Percentiles rank a stretch among this genome's conserved stretches.
Conservation (phyloP, 2,888 invertebrate species). For the Fragum whitleyi region DNA sequence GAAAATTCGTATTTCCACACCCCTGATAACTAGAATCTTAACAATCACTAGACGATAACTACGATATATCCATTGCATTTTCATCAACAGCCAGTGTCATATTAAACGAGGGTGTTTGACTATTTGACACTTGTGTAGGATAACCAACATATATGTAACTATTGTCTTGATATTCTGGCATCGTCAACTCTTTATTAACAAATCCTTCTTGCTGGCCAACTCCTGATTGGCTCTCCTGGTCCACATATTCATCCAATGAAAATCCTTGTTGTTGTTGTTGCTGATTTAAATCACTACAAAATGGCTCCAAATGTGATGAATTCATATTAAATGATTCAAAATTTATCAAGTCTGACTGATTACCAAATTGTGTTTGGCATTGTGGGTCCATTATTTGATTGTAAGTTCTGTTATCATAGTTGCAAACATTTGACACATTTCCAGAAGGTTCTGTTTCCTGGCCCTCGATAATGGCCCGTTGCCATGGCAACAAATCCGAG, state of each 20-base stretch:
- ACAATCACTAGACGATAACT: not conserved
- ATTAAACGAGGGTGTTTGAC: slow-evolving; percentile 11
- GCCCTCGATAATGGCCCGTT: slow-evolving; percentile 60
- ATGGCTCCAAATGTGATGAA: not conserved
- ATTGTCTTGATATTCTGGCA: not conserved
- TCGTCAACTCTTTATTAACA: slow-evolving; percentile 9
- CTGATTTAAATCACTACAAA: slow-evolving; percentile 1
- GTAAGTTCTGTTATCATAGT: slow-evolving; percentile 5
- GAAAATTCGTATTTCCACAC: too few relatives aligned
- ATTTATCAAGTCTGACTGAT: not conserved
- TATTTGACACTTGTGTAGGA: not conserved
- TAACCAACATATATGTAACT: slow-evolving; percentile 8
- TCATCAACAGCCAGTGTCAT: slow-evolving; percentile 19
- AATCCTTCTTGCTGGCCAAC: not conserved
- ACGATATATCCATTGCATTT: slow-evolving; percentile 27
- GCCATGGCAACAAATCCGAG: slow-evolving; percentile 66
- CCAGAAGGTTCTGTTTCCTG: slow-evolving; percentile 9
- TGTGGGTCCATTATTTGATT: slow-evolving; percentile 7
- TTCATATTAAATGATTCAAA: slow-evolving; percentile 15
- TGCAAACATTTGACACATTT: slow-evolving; percentile 21
- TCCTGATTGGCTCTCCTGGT: not conserved
- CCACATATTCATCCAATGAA: slow-evolving; percentile 25
- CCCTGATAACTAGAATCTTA: not conserved
- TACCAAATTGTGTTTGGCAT: slow-evolving; percentile 6
- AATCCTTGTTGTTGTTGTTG: slow-evolving; percentile 23